A percentile compares a stretch with the other conserved stretches of the same genome.
These are phyloP conservation scores for Peromyscus nudipes DNA, from an alignment of 2,797 vertebrate species.

Conservation along the genomic window DNA sequence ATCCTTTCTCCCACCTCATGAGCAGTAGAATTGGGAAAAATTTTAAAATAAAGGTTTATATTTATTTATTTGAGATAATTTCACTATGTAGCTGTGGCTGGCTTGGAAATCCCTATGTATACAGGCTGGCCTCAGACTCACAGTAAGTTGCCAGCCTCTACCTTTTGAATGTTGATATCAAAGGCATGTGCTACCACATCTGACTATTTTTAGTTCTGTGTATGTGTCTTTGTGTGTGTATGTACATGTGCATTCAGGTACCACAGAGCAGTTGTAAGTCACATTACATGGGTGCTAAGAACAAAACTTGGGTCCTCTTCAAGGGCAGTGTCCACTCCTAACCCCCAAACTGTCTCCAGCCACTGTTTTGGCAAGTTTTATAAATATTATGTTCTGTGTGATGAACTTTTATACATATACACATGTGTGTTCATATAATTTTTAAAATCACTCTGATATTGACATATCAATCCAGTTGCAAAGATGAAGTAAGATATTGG, in stretches of 20 bases:
- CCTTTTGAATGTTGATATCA: neutral
- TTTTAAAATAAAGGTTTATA: neutral
- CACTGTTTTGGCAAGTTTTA: neutral
- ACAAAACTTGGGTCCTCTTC: neutral
- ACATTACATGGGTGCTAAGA: neutral
- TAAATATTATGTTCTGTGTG: neutral
- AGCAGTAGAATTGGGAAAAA: neutral
- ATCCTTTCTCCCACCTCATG: neutral
- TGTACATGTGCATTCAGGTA: neutral
- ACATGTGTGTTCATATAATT: neutral
- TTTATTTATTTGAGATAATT: neutral
- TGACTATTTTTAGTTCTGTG: neutral
- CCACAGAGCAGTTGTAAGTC: neutral
- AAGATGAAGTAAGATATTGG: neutral
- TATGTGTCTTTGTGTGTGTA: neutral
- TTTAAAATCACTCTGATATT: conserved; percentile 20
- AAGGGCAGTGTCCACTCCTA: neutral
- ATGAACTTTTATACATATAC: neutral
- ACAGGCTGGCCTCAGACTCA: neutral
- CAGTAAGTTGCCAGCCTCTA: neutral
- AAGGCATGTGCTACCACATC: neutral
- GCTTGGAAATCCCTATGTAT: neutral
- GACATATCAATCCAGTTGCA: neutral
- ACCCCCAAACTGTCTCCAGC: no score
- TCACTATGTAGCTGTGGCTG: neutral